phyloP scores from a whole-genome alignment of 2,113 vertebrate genomes.

The Campylomormyrus tamandua region DNA sequence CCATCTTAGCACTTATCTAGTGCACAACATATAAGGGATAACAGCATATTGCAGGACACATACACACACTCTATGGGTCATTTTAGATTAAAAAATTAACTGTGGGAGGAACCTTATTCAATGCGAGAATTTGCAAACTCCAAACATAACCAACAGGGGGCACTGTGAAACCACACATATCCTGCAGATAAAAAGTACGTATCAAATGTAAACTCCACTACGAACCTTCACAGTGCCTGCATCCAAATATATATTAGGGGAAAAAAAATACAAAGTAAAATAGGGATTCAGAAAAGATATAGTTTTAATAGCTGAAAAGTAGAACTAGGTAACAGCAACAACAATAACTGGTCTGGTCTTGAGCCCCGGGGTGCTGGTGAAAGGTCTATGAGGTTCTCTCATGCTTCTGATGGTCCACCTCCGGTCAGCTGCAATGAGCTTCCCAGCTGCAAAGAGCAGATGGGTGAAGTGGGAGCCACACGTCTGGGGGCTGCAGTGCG shows the following conservation, averaged over 20 bases:
- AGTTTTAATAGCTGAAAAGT: conserved; percentile 8
- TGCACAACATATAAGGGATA: not conserved
- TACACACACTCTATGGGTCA: not conserved
- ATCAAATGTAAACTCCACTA: not conserved
- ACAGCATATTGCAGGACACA: not conserved
- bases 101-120: not conserved
- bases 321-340: not conserved
- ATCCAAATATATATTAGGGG: not conserved
- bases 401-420: not conserved
- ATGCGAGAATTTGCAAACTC: not conserved
- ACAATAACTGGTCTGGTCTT: not conserved
- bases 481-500: not conserved
- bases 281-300: not conserved
- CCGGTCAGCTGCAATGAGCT: not conserved
- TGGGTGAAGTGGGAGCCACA: not conserved
- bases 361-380: not conserved
- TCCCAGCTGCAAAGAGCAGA: not conserved
- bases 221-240: not conserved
- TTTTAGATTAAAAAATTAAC: not conserved
- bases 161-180: not conserved
- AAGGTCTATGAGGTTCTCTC: not conserved
- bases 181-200: not conserved
- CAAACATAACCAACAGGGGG: not conserved
- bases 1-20: not conserved
- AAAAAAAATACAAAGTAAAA: not conserved